These are phyloP conservation scores for Hololepta plana DNA, from an alignment of 2,888 invertebrate species.

Conservation along the genomic window DNA sequence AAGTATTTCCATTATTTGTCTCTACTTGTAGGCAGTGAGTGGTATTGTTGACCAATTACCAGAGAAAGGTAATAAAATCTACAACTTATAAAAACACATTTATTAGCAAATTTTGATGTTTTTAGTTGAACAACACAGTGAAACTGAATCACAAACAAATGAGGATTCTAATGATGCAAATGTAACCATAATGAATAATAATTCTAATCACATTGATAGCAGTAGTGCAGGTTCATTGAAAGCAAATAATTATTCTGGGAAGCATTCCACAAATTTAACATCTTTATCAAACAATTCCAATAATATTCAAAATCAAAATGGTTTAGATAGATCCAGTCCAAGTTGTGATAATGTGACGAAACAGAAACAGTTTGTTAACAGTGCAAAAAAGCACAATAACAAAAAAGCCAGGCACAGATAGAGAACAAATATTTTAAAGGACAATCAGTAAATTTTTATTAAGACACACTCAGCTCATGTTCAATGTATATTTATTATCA, in stretches of 20 bases:
- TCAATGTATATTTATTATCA: too few species aligned
- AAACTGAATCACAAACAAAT: slow-evolving; percentile 72
- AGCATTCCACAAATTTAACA: slow-evolving; percentile 21
- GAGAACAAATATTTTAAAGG: too few species aligned
- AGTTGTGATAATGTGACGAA: slow-evolving; percentile 46
- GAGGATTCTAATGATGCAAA: slow-evolving; percentile 50
- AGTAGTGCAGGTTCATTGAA: slow-evolving; percentile 23
- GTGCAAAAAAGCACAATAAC: slow-evolving; percentile 53
- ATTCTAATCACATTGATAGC: slow-evolving; percentile 23
- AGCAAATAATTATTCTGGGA: too few species aligned
- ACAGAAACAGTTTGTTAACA: slow-evolving; percentile 37
- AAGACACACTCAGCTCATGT: too few species aligned
- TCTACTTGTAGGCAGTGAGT: slow-evolving; percentile 49
- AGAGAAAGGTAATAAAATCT: slow-evolving; percentile 52
- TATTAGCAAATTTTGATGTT: slow-evolving; percentile 2
- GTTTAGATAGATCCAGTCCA: slow-evolving; percentile 24
- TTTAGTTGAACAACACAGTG: slow-evolving; percentile 66
- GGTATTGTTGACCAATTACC: slow-evolving; percentile 59
- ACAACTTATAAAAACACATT: neutral
- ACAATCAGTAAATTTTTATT: too few species aligned
- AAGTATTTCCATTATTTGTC: slow-evolving; percentile 1
- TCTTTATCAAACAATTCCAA: slow-evolving; percentile 14
- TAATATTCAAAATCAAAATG: slow-evolving; percentile 23
- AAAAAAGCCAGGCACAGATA: slow-evolving; percentile 73
- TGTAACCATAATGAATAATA: slow-evolving; percentile 26